phyloP scores from a whole-genome alignment of 2,888 invertebrate genomes.

The Tachina fera region DNA sequence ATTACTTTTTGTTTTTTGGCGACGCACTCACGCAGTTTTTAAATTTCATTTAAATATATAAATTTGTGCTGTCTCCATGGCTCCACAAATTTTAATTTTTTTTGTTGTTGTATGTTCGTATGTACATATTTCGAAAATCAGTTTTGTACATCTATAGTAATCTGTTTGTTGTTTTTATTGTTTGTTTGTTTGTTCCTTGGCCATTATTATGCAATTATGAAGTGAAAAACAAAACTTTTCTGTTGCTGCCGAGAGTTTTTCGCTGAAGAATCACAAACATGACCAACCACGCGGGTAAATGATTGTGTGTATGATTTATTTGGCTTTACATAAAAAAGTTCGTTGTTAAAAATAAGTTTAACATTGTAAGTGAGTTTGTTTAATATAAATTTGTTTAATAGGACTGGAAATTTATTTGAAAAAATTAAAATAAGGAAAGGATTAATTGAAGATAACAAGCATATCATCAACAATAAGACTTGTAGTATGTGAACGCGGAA shows the following conservation, averaged over 20 bases:
- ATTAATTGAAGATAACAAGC: too few relatives aligned
- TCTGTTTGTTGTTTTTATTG: neutral
- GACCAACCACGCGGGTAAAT: neutral
- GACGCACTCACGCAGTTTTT: slow-evolving; percentile 52
- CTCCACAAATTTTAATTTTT: neutral
- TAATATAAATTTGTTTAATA: neutral
- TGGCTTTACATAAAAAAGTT: neutral
- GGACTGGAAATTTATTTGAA: too few relatives aligned
- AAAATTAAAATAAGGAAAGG: neutral
- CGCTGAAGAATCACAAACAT: neutral
- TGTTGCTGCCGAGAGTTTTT: slow-evolving; percentile 5
- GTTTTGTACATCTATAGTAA: neutral
- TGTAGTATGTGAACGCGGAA: too few relatives aligned
- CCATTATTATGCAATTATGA: slow-evolving; percentile 44
- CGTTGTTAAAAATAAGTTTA: neutral
- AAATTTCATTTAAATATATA: slow-evolving; percentile 53
- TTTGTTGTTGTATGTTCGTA: neutral
- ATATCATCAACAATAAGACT: too few relatives aligned
- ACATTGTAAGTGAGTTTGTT: neutral
- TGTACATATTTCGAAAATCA: neutral
- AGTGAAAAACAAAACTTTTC: slow-evolving; percentile 37
- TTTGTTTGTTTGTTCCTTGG: neutral
- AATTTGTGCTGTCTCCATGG: slow-evolving; percentile 37
- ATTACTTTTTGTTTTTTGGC: slow-evolving; percentile 31
- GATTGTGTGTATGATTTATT: neutral